Evolutionary conservation across 2,888 invertebrate species (phyloP).

Genomic region (Colostygia pectinataria): DNA sequence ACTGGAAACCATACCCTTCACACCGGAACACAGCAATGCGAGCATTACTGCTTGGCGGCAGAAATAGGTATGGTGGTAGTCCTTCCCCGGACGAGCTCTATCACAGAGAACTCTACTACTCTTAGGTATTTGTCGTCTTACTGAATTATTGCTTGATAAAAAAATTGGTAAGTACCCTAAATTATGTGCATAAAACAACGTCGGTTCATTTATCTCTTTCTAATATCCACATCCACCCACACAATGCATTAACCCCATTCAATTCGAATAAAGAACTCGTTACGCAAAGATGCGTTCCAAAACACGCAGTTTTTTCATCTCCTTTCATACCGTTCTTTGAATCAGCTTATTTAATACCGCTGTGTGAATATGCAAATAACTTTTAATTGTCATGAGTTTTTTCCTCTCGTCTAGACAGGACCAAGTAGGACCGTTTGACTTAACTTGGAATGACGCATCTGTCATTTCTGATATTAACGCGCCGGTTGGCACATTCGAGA

Average conservation of each 20-base stretch:
- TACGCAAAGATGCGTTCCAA: conserved; percentile 73
- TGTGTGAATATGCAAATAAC: conserved; percentile 74
- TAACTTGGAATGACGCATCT: conserved; percentile 70
- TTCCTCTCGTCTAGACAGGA: conserved; percentile 46
- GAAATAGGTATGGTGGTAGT: too few species aligned
- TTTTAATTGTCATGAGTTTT: conserved; percentile 67
- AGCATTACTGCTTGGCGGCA: too few species aligned
- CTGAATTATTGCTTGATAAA: too few species aligned
- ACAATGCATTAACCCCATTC: conserved; percentile 52
- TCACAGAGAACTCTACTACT: too few species aligned
- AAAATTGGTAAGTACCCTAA: too few species aligned
- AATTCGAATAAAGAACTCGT: conserved; percentile 65
- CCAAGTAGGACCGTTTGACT: conserved; percentile 45
- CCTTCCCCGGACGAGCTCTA: too few species aligned
- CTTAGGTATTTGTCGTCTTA: too few species aligned
- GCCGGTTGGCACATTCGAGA: conserved; percentile 59
- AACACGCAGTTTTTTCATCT: conserved; percentile 51
- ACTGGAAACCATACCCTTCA: too few species aligned
- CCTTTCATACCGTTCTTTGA: conserved; percentile 60
- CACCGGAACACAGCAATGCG: too few species aligned
- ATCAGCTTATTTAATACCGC: conserved; percentile 51
- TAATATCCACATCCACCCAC: conserved; percentile 35
- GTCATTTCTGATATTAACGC: conserved; percentile 77
- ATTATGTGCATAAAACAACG: not conserved
- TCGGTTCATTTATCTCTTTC: conserved; percentile 11